Evolutionary conservation across 2,113 vertebrate species (phyloP).

Genomic region (Platysteira castanea): DNA sequence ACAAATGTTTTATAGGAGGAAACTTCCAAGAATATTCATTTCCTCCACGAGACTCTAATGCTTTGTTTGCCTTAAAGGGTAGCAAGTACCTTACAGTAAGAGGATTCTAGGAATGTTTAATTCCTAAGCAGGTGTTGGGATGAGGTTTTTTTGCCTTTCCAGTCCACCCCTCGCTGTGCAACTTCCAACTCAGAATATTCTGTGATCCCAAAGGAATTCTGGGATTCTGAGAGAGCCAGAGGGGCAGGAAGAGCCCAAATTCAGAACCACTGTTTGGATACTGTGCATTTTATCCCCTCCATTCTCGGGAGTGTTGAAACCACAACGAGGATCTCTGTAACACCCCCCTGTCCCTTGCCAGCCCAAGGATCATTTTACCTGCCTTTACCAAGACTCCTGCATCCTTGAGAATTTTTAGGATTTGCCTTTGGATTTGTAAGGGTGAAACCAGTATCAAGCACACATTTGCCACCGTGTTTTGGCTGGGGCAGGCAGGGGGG

Average conservation of each 20-base stretch:
- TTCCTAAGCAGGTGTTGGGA: slow-evolving; percentile 28
- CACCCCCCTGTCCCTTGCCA: not conserved
- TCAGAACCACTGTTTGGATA: not conserved
- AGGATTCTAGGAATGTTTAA: slow-evolving; percentile 37
- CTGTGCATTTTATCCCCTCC: not conserved
- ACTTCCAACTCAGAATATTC: not conserved
- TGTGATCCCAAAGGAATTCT: not conserved
- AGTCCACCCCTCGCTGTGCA: fast-evolving
- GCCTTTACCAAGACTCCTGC: not conserved
- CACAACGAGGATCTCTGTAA: not conserved
- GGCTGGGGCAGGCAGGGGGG: not conserved
- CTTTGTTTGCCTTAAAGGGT: not conserved
- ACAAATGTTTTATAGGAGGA: not conserved
- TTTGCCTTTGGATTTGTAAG: not conserved
- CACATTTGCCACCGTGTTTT: not conserved
- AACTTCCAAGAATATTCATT: not conserved
- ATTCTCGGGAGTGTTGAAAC: not conserved
- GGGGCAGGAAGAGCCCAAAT: not conserved
- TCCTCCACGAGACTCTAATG: not conserved
- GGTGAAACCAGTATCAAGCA: not conserved
- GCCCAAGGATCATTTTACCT: not conserved
- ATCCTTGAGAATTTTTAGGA: not conserved
- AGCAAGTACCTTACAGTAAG: slow-evolving; percentile 44
- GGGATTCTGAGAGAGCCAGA: not conserved
- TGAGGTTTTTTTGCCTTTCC: not conserved